Conservation (phyloP, 2,888 invertebrate genomes). For the Dioctria linearis region DNA sequence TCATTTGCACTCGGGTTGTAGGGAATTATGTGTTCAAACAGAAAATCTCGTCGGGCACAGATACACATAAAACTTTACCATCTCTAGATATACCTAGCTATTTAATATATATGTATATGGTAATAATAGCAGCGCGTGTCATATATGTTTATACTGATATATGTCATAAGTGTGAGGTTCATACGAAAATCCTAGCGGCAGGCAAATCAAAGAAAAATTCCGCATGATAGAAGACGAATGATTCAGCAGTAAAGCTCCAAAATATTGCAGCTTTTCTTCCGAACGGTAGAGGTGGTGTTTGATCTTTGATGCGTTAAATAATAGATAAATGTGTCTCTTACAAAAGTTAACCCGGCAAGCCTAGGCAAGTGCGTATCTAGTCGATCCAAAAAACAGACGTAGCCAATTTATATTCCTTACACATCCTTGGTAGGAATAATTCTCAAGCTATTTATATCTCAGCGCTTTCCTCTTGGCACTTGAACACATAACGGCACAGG, state of each 20-base stretch:
- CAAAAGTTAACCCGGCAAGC: not conserved
- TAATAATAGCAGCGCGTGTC: too few relatives aligned
- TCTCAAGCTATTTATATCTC: conserved; percentile 57
- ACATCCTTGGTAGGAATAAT: conserved; percentile 57
- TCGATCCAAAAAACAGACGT: conserved; percentile 37
- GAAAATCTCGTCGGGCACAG: not conserved
- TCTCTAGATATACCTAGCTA: too few relatives aligned
- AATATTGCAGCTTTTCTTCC: conserved; percentile 9
- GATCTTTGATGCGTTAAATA: conserved; percentile 42
- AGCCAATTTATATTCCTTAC: conserved; percentile 58
- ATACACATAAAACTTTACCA: too few relatives aligned
- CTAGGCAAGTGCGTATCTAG: conserved; percentile 29
- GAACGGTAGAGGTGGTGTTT: conserved; percentile 17
- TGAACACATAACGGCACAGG: conserved; percentile 36
- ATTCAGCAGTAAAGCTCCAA: conserved; percentile 21
- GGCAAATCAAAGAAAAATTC: conserved; percentile 31
- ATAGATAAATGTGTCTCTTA: conserved; percentile 38
- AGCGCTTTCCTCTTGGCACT: conserved; percentile 21
- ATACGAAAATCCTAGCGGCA: conserved; percentile 9
- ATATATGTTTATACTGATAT: not conserved
- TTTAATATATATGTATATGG: too few relatives aligned
- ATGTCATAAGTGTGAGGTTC: not conserved
- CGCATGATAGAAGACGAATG: conserved; percentile 33
- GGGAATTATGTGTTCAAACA: conserved; percentile 21
- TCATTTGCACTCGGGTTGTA: conserved; percentile 13